Evolutionary conservation across 1,140 invertebrate genomes (phyloP).

Genomic region (Euura lappo): DNA sequence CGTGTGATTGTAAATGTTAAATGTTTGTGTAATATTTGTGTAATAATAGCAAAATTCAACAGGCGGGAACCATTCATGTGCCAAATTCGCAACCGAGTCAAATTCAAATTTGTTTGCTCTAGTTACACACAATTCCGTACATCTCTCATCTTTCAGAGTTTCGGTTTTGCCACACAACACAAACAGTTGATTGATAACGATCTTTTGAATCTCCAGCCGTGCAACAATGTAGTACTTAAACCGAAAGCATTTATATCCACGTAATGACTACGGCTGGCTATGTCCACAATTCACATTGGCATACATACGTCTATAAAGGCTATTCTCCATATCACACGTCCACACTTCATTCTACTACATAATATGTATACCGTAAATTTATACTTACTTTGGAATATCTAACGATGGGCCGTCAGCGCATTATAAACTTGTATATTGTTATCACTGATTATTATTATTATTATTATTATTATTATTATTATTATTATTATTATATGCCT

Average conservation of each 20-base stretch:
- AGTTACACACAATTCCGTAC: not conserved
- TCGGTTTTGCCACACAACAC: too few species aligned
- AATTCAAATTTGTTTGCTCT: not conserved
- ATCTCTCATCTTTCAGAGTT: not conserved
- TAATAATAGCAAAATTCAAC: not conserved
- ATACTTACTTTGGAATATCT: not conserved
- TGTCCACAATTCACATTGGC: not conserved
- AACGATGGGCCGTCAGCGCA: not conserved
- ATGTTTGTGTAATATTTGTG: not conserved
- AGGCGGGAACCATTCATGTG: not conserved
- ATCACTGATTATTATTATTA: not conserved
- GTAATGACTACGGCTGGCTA: too few species aligned
- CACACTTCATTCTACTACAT: not conserved
- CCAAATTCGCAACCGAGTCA: not conserved
- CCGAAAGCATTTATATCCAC: too few species aligned
- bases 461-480: not conserved
- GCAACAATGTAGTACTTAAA: too few species aligned
- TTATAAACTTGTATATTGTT: not conserved
- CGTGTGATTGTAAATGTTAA: not conserved
- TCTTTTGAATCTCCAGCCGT: too few species aligned
- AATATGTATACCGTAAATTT: not conserved
- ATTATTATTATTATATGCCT: not conserved
- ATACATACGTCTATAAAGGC: not conserved
- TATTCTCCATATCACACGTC: not conserved
- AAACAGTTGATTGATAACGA: too few species aligned